Evolutionary conservation across 2,113 vertebrate species (phyloP), one percentile per base, ranked within the genome.

Genomic region (Ceyx melanurus): DNA sequence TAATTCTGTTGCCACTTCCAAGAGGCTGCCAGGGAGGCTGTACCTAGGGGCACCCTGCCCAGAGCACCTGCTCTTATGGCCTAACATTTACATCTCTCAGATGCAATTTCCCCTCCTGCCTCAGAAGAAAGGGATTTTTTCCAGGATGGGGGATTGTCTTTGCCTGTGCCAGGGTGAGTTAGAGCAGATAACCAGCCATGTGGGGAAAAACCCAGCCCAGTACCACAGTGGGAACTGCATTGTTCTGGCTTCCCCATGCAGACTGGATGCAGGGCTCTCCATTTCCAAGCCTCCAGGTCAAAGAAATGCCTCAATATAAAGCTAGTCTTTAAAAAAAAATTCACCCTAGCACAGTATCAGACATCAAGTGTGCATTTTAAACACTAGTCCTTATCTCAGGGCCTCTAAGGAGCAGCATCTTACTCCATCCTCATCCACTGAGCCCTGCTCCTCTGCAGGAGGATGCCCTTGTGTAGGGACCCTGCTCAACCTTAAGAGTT

Each of bases 21-120:
- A 75, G n/a, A 42, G 72, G 57, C 66, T 85, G 53, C 70, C 62
- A 43, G 74, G 60, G 73, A 57, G 28, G n/a, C 43, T 67, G 60
- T 14, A 64, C 48, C 53, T 84, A 16, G 81, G 56, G 57, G 61
- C 70, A 61, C 6, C 6, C 31, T 61, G 62, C 50, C 67, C 21
- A 2, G 7, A 43, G 56, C 80, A 86, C 68, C 83, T 81, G 80
- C 80, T 81, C 77, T 37, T 57, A 5, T 23, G 19, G 42, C 54
- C 54, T 40, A 28, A 3, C 15, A 28, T 13, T 10, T 11, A 13
- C 33, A 54, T 56, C 25, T 4, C 0, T 31, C 62, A n/a, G 51
- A 61, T 46, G 58, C n/a, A 42, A 48, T 53, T 86, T 88, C 72
- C 86, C 79, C 92, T 92, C 76, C 76, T 92, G 86, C 45, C 70